Evolutionary conservation across 2,797 vertebrate genomes (phyloP), one percentile per base, ranked within the genome.

Genomic region (Selene dorsalis): DNA sequence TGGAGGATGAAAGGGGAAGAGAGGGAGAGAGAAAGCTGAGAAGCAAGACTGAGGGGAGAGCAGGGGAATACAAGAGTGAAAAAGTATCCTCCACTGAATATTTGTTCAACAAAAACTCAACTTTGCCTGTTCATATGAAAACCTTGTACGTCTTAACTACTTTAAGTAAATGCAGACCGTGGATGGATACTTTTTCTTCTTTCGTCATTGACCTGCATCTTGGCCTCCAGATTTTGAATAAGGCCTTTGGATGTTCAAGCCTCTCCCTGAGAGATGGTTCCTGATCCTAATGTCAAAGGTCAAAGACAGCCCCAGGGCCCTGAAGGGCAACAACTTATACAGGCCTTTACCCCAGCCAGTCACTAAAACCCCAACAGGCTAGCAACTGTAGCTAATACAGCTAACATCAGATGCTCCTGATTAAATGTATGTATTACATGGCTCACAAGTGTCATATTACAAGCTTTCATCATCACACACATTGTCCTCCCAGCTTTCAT

Each of bases 271-370:
- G 83, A 87, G 80, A 82, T 68, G 71, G 82, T 82, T 89, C 68
- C 73, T 82, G 84, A 89, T 82, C 82, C 75, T 83, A 74, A 87
- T 74, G 86, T 91, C 80, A 77, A 81, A 90, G 89, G 88, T 89
- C 87, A 86, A 75, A 76, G 86, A 88, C 75, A 45, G 69, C 66
- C 79, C 88, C 55, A 32, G 87, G 87, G 87, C 84, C 86, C 89
- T 92, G 90, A 92, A 86, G 86, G 88, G 82, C 84, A 69, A 85
- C 77, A 83, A 75, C 79, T 80, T 83, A 66, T 38, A 86, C 63
- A 83, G 82, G 90, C 90, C 90, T 93, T 93, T 91, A 93, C 92
- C 92, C 91, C 91, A 94, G 92, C 92, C 90, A 90, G 90, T 91
- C 88, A 83, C 85, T 71, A 86, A 94, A 90, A 78, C 87, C 82